phyloP scores from a whole-genome alignment of 2,113 vertebrate species.

The Archilochus colubris region DNA sequence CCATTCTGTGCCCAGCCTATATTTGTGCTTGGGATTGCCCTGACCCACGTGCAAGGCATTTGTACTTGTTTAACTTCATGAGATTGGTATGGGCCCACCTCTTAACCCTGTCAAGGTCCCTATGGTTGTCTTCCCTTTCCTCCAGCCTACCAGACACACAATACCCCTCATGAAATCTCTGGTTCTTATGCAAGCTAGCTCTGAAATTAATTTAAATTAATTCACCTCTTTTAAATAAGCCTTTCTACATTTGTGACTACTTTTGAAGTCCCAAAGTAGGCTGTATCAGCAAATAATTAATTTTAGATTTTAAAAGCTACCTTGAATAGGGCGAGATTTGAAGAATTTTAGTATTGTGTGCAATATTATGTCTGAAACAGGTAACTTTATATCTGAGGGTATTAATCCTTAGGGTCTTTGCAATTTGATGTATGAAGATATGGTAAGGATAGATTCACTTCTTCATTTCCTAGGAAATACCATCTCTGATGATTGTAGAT shows the following conservation, averaged over 20 bases:
- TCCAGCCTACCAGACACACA: neutral
- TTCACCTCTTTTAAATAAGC: neutral
- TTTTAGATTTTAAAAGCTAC: neutral
- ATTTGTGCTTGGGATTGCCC: too few relatives aligned
- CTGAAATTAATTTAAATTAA: neutral
- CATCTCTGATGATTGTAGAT: neutral
- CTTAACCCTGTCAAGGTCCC: too few relatives aligned
- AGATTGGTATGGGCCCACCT: too few relatives aligned
- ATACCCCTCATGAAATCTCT: neutral
- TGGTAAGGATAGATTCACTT: neutral
- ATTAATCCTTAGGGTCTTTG: neutral
- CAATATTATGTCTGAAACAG: neutral
- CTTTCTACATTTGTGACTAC: neutral
- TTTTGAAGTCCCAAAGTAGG: neutral
- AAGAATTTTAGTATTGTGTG: neutral
- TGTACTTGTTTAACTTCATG: too few relatives aligned
- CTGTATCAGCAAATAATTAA: neutral
- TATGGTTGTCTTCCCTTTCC: too few relatives aligned
- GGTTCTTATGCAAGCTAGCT: neutral
- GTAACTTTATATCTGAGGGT: neutral
- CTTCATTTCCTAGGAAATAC: neutral
- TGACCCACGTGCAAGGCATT: too few relatives aligned
- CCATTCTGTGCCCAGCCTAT: too few relatives aligned
- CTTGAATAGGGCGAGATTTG: neutral
- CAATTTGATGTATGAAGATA: neutral